These are phyloP conservation scores for Malthinus flaveolus DNA, from an alignment of 2,888 invertebrate species.

Conservation along the genomic window DNA sequence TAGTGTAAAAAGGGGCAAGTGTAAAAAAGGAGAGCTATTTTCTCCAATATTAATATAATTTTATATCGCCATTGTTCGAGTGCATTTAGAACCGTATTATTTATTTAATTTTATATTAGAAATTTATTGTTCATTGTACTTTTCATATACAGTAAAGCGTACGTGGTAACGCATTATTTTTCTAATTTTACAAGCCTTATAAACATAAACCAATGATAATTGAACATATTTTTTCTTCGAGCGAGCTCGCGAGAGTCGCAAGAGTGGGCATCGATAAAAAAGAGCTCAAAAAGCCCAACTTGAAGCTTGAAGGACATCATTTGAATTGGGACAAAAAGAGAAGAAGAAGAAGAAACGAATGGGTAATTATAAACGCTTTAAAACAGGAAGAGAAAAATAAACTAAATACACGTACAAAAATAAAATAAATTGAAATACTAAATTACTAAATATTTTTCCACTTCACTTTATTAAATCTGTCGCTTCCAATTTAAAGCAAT, in stretches of 20 bases:
- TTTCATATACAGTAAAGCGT: conserved; percentile 19
- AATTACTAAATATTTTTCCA: conserved; percentile 36
- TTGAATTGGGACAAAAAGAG: too few relatives aligned
- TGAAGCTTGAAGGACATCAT: too few relatives aligned
- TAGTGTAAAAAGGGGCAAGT: too few relatives aligned
- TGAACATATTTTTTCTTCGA: too few relatives aligned
- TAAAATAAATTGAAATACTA: conserved; percentile 29
- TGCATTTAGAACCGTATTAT: conserved; percentile 16
- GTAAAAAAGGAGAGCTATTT: conserved; percentile 5
- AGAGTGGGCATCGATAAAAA: too few relatives aligned
- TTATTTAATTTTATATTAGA: conserved; percentile 21
- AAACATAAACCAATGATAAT: too few relatives aligned
- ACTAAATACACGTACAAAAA: conserved; percentile 21
- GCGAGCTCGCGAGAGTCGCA: too few relatives aligned
- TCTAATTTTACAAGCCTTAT: neutral
- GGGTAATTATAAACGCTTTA: conserved; percentile 11
- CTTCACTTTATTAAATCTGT: conserved; percentile 48
- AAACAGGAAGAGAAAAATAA: conserved; percentile 24
- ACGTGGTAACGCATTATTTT: conserved; percentile 22
- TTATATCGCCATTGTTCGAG: conserved; percentile 20
- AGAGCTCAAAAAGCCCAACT: too few relatives aligned
- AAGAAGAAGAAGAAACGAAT: conserved; percentile 3
- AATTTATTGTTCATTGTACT: conserved; percentile 26
- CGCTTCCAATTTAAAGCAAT: conserved; percentile 51
- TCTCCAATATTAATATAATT: conserved; percentile 22